Evolutionary conservation across 2,797 vertebrate species (phyloP).

Genomic region (Oryzias sinensis): DNA sequence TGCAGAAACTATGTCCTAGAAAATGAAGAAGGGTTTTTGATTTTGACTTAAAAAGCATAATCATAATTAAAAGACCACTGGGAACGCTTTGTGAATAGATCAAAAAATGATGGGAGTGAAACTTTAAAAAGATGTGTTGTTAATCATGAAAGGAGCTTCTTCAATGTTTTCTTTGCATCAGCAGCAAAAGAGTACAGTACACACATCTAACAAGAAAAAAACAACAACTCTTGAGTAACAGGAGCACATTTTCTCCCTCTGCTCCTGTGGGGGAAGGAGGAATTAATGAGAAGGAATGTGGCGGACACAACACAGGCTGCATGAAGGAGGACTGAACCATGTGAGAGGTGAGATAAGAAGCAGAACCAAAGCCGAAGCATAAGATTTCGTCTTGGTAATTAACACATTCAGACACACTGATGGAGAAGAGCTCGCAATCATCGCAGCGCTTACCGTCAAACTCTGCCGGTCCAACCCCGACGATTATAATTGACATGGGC

Average conservation of each 20-base stretch:
- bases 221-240: not conserved
- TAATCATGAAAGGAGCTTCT: too few species aligned
- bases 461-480: slow-evolving; percentile 97
- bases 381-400: slow-evolving; percentile 46
- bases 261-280: slow-evolving; percentile 9
- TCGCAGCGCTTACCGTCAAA: slow-evolving; percentile 88
- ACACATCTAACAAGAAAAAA: not conserved
- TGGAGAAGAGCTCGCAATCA: not conserved
- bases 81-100: too few species aligned
- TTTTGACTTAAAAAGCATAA: too few species aligned
- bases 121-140: too few species aligned
- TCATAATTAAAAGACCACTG: too few species aligned
- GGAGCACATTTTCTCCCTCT: slow-evolving; percentile 15
- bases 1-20: too few species aligned
- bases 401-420: slow-evolving; percentile 15
- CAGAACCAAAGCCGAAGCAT: slow-evolving; percentile 19
- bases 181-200: not conserved
- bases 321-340: slow-evolving; percentile 30
- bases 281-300: slow-evolving; percentile 20
- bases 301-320: slow-evolving; percentile 22
- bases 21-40: too few species aligned
- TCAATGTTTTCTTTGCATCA: not conserved
- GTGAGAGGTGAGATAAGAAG: slow-evolving; percentile 52
- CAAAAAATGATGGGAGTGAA: too few species aligned
- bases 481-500: slow-evolving; percentile 99